Conservation (phyloP, 2,113 vertebrate genomes). For the Forbesichthys agassizii region DNA sequence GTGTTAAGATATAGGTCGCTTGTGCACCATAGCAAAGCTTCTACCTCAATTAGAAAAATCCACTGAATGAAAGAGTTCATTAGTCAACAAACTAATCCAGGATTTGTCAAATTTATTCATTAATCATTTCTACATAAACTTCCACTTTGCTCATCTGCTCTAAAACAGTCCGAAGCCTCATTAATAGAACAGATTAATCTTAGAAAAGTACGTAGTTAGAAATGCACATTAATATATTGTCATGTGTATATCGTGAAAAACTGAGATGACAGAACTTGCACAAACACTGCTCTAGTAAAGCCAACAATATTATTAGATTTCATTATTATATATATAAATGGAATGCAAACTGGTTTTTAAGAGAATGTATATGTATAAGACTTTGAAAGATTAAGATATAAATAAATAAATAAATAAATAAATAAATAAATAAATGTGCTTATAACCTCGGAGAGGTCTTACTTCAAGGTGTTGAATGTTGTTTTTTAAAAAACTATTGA, state of each 20-base stretch:
- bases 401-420: too few species aligned
- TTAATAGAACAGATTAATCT: constrained; percentile 5
- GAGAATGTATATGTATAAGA: too few species aligned
- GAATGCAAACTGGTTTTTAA: too few species aligned
- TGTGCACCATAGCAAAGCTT: not conserved
- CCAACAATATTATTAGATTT: not conserved
- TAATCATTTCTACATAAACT: not conserved
- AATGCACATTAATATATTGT: not conserved
- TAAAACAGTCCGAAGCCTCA: not conserved
- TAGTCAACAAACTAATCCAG: constrained; percentile 2
- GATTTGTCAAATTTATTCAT: not conserved
- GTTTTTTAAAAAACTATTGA: too few species aligned
- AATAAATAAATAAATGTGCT: too few species aligned
- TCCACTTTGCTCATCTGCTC: not conserved
- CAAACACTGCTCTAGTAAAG: not conserved
- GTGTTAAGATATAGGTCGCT: too few species aligned
- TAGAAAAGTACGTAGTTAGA: not conserved
- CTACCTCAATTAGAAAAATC: not conserved
- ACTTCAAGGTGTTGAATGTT: too few species aligned
- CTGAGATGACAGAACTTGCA: not conserved
- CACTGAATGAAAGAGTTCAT: not conserved
- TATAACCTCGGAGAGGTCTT: too few species aligned
- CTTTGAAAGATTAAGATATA: too few species aligned
- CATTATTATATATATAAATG: too few species aligned
- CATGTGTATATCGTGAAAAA: not conserved